These are phyloP conservation scores for Xyrichtys novacula DNA, from an alignment of 2,797 vertebrate species.

Conservation along the genomic window DNA sequence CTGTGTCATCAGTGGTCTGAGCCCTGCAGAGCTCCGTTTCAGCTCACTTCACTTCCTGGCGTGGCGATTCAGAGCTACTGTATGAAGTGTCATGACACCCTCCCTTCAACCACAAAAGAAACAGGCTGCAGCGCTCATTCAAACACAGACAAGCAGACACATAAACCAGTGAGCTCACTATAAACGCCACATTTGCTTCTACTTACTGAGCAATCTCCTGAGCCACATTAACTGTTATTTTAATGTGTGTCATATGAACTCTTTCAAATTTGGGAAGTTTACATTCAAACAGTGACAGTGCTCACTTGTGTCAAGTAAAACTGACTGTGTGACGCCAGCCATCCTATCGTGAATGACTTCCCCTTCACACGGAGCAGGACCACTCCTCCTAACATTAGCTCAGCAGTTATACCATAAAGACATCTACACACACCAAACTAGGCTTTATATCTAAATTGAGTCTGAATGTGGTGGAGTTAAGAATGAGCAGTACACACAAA, in stretches of 20 bases:
- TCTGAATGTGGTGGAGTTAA: neutral
- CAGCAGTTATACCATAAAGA: conserved; percentile 34
- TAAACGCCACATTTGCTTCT: neutral
- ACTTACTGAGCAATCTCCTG: conserved; percentile 4
- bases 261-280: neutral
- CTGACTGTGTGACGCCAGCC: conserved; percentile 17
- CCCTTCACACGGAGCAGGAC: conserved; percentile 27
- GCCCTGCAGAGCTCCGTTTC: conserved; percentile 39
- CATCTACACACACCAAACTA: neutral
- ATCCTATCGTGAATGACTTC: conserved; percentile 50
- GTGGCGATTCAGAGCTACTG: conserved; percentile 53
- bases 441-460: neutral
- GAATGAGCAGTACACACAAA: neutral
- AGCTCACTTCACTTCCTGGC: conserved; percentile 77
- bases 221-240: neutral
- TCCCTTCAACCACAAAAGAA: conserved; percentile 66
- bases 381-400: conserved; percentile 34
- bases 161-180: neutral
- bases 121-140: conserved; percentile 31
- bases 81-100: conserved; percentile 66
- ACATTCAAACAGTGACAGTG: neutral
- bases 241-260: neutral
- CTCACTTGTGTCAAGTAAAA: conserved; percentile 24
- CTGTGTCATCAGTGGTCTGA: conserved; percentile 53
- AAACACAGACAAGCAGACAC: conserved; percentile 28